Evolutionary conservation across 2,113 vertebrate genomes (phyloP).

Genomic region (Axis porcinus): DNA sequence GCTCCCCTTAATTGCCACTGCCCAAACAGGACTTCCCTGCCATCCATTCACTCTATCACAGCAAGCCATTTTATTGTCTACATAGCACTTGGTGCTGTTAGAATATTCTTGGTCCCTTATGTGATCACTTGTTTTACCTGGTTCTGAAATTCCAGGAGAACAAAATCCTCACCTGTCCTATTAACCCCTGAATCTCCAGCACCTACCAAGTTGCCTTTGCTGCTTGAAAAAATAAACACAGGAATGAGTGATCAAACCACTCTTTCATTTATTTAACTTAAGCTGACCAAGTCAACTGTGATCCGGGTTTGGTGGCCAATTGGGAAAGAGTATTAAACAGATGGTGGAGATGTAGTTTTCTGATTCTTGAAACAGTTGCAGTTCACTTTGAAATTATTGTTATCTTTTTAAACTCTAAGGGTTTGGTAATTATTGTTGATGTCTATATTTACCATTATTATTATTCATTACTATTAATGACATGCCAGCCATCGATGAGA

Average conservation of each 20-base stretch:
- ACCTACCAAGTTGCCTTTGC: neutral
- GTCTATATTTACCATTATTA: neutral
- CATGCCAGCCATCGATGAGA: neutral
- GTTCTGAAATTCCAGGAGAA: neutral
- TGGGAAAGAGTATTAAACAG: neutral
- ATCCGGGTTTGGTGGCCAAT: neutral
- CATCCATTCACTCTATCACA: neutral
- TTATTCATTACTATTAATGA: neutral
- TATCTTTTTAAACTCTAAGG: neutral
- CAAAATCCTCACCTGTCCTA: neutral
- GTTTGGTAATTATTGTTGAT: neutral
- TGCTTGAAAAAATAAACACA: neutral
- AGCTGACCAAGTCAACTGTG: too few species aligned
- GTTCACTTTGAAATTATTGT: neutral
- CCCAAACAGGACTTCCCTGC: neutral
- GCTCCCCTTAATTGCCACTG: neutral
- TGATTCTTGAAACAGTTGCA: neutral
- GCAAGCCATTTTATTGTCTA: neutral
- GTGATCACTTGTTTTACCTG: neutral
- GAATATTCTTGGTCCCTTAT: neutral
- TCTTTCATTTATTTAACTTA: neutral
- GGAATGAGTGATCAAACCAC: neutral
- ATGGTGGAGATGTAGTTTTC: neutral
- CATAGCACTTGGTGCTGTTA: neutral
- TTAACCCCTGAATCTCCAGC: neutral